These are phyloP conservation scores for Tetranychus cinnabarinus DNA, from an alignment of 1,140 invertebrate genomes.

Conservation along the genomic window DNA sequence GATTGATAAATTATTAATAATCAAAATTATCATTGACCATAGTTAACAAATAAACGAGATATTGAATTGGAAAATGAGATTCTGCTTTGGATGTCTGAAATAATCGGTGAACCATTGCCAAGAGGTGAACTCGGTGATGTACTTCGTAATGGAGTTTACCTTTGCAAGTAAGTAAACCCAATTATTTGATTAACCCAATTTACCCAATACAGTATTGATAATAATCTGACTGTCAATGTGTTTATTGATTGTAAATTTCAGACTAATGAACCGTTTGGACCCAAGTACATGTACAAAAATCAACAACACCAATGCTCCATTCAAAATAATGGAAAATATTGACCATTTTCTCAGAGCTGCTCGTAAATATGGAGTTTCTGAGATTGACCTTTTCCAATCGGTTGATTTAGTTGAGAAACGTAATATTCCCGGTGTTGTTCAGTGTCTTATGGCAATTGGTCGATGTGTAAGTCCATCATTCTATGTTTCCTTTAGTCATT, in stretches of 20 bases:
- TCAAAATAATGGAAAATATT: slow-evolving; percentile 1
- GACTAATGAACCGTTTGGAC: slow-evolving; percentile 1
- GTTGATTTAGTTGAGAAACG: not conserved
- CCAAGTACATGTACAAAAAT: slow-evolving; percentile 1
- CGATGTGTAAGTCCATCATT: not conserved
- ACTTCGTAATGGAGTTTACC: slow-evolving; percentile 63
- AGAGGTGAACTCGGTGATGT: slow-evolving; percentile 57
- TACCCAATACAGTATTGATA: not conserved
- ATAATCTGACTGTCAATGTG: too few species aligned
- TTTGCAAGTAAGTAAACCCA: slow-evolving; percentile 37
- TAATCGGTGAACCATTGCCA: slow-evolving; percentile 62
- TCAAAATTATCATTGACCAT: not conserved
- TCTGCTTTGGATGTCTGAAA: slow-evolving; percentile 68
- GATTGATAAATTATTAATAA: not conserved
- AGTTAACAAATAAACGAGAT: slow-evolving; percentile 38
- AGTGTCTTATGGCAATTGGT: not conserved
- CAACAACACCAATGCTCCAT: not conserved
- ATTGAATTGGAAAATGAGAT: slow-evolving; percentile 61
- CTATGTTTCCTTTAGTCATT: too few species aligned
- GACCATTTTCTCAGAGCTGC: not conserved
- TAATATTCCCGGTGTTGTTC: not conserved
- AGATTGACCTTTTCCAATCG: not conserved
- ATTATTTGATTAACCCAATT: not conserved
- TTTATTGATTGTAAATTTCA: not conserved
- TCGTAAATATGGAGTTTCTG: not conserved